These are phyloP conservation scores for Heteropelma amictum DNA, from an alignment of 2,888 invertebrate genomes.

Conservation along the genomic window DNA sequence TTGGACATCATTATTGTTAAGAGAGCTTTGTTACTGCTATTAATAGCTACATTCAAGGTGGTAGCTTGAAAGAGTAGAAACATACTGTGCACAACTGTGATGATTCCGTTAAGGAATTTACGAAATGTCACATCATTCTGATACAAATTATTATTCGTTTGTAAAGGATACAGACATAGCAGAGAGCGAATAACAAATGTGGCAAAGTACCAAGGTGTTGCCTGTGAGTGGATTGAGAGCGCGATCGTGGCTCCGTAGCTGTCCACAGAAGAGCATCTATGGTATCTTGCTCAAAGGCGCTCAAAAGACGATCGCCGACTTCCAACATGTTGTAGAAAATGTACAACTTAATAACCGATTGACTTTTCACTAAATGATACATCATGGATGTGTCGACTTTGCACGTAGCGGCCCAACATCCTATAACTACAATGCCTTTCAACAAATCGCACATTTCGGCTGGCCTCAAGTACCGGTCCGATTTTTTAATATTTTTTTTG, in stretches of 20 bases:
- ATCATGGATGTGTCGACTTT: constrained; percentile 98
- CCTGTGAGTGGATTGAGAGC: constrained; percentile 73
- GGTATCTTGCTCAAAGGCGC: constrained; percentile 98
- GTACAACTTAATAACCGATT: constrained; percentile 99
- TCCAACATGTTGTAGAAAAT: constrained; percentile 99
- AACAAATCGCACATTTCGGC: constrained; percentile 97
- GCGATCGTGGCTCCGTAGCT: constrained; percentile 94
- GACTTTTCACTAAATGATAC: constrained; percentile 98
- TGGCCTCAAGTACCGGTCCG: constrained; percentile 85
- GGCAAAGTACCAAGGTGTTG: constrained; percentile 93
- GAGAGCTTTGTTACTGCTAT: constrained; percentile 98
- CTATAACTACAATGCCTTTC: constrained; percentile 92
- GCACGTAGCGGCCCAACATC: constrained; percentile 90
- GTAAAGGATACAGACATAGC: constrained; percentile 95
- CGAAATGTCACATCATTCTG: neutral
- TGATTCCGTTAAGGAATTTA: constrained; percentile 53
- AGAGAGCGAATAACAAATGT: constrained; percentile 93
- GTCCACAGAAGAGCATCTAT: constrained; percentile 99
- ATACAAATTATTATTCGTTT: neutral
- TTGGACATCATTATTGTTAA: constrained; percentile 99
- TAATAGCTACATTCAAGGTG: constrained; percentile 98
- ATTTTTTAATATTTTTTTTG: constrained; percentile 68
- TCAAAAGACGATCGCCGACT: constrained; percentile 96
- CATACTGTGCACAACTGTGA: constrained; percentile 88
- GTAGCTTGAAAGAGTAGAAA: constrained; percentile 97